Percentiles rank a stretch among this genome's conserved stretches.
phyloP scores from a whole-genome alignment of 2,888 invertebrate genomes.

The Tridacna gigas region DNA sequence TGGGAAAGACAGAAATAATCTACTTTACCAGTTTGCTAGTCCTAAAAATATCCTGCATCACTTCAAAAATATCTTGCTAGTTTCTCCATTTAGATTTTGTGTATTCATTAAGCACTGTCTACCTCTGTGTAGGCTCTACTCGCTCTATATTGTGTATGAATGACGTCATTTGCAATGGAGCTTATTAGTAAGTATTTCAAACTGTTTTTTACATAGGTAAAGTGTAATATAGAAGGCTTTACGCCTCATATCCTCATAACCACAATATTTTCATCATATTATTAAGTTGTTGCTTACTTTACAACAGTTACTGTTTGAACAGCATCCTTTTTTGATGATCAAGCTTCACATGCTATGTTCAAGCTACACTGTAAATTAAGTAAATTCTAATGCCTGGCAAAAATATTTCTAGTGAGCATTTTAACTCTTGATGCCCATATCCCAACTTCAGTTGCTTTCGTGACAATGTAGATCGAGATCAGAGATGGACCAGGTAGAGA shows the following conservation, averaged over 20 bases:
- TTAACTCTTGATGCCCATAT: too few relatives aligned
- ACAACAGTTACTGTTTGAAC: neutral
- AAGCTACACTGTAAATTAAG: too few relatives aligned
- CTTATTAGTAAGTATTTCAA: constrained; percentile 10
- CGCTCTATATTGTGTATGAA: constrained; percentile 10
- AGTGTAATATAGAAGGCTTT: constrained; percentile 10
- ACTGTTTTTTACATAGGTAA: constrained; percentile 26
- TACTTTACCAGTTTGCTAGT: constrained; percentile 21
- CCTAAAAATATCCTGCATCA: constrained; percentile 19
- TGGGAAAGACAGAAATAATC: constrained; percentile 14
- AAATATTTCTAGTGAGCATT: too few relatives aligned
- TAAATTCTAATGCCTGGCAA: too few relatives aligned
- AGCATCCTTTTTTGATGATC: too few relatives aligned
- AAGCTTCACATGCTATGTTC: too few relatives aligned
- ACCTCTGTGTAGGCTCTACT: constrained; percentile 8
- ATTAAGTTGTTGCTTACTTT: neutral
- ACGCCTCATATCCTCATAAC: constrained; percentile 13
- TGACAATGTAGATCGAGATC: too few relatives aligned
- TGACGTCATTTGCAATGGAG: constrained; percentile 23
- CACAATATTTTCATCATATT: neutral
- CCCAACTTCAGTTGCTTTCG: too few relatives aligned
- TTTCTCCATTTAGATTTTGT: constrained; percentile 29
- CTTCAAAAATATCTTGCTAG: constrained; percentile 19
- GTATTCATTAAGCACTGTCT: constrained; percentile 20
- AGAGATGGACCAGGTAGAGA: too few relatives aligned